Percentiles rank a stretch among this genome's conserved stretches.
Conservation (phyloP, 2,113 vertebrate genomes). For the Mustela nigripes region DNA sequence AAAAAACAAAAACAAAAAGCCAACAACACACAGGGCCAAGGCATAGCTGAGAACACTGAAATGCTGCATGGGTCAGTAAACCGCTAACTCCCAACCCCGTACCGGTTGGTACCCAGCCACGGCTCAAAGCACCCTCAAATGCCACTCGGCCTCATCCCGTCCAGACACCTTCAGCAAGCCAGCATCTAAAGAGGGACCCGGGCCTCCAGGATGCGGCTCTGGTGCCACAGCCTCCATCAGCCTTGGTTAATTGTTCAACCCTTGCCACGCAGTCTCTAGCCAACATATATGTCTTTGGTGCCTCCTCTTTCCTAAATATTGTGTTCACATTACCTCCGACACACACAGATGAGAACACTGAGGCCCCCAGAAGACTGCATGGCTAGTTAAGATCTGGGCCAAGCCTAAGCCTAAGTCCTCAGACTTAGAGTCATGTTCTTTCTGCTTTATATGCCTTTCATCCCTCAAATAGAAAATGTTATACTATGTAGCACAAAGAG, state of each 20-base stretch:
- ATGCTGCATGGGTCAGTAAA: background rate
- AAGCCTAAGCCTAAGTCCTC: background rate
- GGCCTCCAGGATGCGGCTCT: background rate
- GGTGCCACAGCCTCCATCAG: background rate
- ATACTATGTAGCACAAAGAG: background rate
- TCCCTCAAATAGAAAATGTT: background rate
- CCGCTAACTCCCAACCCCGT: background rate
- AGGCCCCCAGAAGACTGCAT: background rate
- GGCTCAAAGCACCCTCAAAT: background rate
- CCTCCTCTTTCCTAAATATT: background rate
- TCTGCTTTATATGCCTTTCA: background rate
- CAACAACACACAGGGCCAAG: too few species aligned
- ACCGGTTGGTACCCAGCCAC: background rate
- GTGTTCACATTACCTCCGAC: background rate
- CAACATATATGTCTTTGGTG: background rate
- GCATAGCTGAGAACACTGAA: background rate
- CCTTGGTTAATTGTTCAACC: too few species aligned
- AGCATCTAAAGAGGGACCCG: background rate
- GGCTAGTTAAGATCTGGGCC: background rate
- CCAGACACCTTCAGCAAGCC: background rate
- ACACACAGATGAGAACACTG: background rate
- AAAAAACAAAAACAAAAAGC: too few species aligned
- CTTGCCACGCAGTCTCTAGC: background rate
- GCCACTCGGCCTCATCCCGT: background rate
- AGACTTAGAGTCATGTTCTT: background rate